Conservation (phyloP, 2,113 vertebrate species). For the Scalopus aquaticus region DNA sequence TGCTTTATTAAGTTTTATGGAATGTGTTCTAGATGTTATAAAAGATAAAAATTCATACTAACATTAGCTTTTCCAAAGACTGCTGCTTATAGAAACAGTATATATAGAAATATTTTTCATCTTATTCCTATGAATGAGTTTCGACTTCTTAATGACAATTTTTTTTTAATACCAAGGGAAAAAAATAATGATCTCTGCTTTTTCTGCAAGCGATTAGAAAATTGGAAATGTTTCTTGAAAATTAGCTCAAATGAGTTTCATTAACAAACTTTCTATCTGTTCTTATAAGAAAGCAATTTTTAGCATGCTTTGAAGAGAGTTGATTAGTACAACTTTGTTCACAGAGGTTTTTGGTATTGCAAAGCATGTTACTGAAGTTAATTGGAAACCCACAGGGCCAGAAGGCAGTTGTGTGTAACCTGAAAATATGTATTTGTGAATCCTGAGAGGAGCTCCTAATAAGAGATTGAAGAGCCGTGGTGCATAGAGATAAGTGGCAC, state of each 20-base stretch:
- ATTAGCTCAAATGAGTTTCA: slow-evolving; percentile 3
- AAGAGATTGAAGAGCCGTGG: background rate
- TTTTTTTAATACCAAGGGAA: slow-evolving; percentile 8
- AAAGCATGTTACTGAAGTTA: slow-evolving; percentile 15
- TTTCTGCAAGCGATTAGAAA: background rate
- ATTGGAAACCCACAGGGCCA: background rate
- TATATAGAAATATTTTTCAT: background rate
- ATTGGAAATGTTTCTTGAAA: slow-evolving; percentile 15
- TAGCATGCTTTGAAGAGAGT: slow-evolving; percentile 16
- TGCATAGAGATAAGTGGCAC: background rate
- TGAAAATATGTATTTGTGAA: slow-evolving; percentile 4
- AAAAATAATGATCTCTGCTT: background rate
- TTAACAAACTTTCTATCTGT: slow-evolving; percentile 4
- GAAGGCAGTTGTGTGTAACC: background rate
- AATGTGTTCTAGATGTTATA: background rate
- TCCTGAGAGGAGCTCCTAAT: background rate
- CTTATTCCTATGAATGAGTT: background rate
- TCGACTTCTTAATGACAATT: background rate
- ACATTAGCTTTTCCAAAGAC: background rate
- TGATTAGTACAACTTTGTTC: slow-evolving; percentile 20
- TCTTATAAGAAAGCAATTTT: slow-evolving; percentile 26
- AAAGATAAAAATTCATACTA: background rate
- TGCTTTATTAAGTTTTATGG: background rate
- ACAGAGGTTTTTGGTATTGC: background rate
- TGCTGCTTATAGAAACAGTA: background rate